Evolutionary conservation across 2,113 vertebrate genomes (phyloP).

Genomic region (Nanorana parkeri): DNA sequence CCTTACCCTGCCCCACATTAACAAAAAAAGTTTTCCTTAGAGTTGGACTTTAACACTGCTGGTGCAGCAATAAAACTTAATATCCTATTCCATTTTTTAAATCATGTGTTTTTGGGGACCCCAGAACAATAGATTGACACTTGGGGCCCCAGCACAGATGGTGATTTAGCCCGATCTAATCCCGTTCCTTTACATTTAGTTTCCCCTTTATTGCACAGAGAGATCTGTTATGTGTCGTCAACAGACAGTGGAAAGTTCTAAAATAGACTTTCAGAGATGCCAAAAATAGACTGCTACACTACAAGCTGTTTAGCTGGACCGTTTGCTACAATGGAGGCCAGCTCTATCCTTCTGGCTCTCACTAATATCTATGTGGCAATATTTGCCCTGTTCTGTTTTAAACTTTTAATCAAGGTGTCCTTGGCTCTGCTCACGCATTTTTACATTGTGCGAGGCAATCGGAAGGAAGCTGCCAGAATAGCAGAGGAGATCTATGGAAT

Average conservation of each 20-base stretch:
- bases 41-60: too few relatives aligned
- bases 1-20: too few relatives aligned
- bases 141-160: too few relatives aligned
- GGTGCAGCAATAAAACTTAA: too few relatives aligned
- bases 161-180: too few relatives aligned
- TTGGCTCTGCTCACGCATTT: slow-evolving; percentile 81
- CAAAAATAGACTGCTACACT: slow-evolving; percentile 67
- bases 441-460: slow-evolving; percentile 82
- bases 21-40: too few relatives aligned
- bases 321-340: slow-evolving; percentile 75
- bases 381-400: slow-evolving; percentile 81
- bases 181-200: not conserved
- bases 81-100: too few relatives aligned
- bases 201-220: not conserved
- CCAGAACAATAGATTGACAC: too few relatives aligned
- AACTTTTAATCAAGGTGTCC: slow-evolving; percentile 80
- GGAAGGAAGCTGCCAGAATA: slow-evolving; percentile 83
- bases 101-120: too few relatives aligned
- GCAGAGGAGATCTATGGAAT: slow-evolving; percentile 83
- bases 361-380: slow-evolving; percentile 78
- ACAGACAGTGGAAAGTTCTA: slow-evolving; percentile 71
- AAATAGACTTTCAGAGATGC: slow-evolving; percentile 78
- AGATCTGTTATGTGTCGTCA: slow-evolving; percentile 57
- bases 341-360: slow-evolving; percentile 71
- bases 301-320: slow-evolving; percentile 66